A percentile compares a stretch with the other conserved stretches of the same genome.
These are phyloP conservation scores for Lamellibrachia luymesi DNA, from an alignment of 1,140 invertebrate species.

Conservation along the genomic window DNA sequence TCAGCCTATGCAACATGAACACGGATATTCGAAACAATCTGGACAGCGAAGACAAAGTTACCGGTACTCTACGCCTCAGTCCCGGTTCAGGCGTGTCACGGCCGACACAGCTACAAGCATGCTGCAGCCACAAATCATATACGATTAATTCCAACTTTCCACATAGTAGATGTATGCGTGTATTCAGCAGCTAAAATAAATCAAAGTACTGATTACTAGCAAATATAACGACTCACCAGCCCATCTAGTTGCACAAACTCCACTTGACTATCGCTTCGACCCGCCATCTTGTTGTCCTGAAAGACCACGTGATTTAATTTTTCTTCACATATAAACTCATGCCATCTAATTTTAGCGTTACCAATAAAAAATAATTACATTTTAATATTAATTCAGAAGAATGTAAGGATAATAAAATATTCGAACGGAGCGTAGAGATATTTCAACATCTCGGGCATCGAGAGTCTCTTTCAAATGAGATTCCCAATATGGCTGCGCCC, in stretches of 20 bases:
- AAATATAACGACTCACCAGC: neutral
- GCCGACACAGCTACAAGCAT: neutral
- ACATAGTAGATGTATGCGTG: neutral
- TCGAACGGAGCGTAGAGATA: neutral
- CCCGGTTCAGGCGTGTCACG: neutral
- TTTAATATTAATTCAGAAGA: neutral
- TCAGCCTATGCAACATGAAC: neutral
- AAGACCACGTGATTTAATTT: neutral
- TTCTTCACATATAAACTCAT: neutral
- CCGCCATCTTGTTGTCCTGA: neutral
- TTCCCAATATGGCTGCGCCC: neutral
- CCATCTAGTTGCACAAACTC: constrained; percentile 4
- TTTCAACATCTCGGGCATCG: neutral
- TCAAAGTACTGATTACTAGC: neutral
- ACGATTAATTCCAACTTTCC: neutral
- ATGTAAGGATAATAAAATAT: neutral
- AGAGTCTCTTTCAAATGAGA: neutral
- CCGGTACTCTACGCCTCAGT: neutral
- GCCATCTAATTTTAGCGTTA: neutral
- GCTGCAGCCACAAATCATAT: neutral
- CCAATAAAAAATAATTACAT: neutral
- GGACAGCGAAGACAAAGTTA: neutral
- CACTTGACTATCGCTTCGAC: neutral
- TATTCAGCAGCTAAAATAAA: neutral
- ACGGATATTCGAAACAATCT: neutral